Percentiles rank a stretch among this genome's conserved stretches.
phyloP scores from a whole-genome alignment of 2,113 vertebrate genomes.

The Oophaga pumilio region DNA sequence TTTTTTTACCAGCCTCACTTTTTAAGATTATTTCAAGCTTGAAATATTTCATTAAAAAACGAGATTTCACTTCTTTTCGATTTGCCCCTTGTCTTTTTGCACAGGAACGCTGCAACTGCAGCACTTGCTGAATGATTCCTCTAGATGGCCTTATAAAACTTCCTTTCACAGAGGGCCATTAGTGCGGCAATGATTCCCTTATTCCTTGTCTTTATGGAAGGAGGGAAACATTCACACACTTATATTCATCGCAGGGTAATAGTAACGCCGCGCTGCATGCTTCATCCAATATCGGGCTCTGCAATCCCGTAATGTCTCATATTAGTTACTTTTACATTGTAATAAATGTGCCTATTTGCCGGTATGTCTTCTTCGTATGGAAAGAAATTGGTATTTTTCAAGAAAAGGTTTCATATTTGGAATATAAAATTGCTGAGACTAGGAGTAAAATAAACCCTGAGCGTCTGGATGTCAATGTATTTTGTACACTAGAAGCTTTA shows the following conservation, averaged over 20 bases:
- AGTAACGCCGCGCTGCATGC: background rate
- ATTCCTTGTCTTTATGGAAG: background rate
- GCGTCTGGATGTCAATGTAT: background rate
- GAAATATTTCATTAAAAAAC: background rate
- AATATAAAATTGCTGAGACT: background rate
- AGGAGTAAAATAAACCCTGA: background rate
- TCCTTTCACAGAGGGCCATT: background rate
- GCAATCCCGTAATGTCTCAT: background rate
- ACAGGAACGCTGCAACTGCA: background rate
- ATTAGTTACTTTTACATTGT: background rate
- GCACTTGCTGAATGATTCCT: constrained; percentile 33
- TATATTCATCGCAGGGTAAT: background rate
- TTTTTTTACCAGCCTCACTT: background rate
- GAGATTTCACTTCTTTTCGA: too few species aligned
- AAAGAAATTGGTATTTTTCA: background rate
- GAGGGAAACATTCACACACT: background rate
- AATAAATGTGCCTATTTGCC: background rate
- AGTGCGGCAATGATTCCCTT: background rate
- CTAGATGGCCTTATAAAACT: constrained; percentile 54
- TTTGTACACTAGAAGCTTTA: background rate
- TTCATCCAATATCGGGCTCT: background rate
- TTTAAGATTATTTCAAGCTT: background rate
- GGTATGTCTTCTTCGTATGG: background rate
- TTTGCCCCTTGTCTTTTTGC: background rate
- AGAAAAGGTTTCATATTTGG: background rate